Evolutionary conservation across 2,797 vertebrate genomes (phyloP).

Genomic region (Miichthys miiuy): DNA sequence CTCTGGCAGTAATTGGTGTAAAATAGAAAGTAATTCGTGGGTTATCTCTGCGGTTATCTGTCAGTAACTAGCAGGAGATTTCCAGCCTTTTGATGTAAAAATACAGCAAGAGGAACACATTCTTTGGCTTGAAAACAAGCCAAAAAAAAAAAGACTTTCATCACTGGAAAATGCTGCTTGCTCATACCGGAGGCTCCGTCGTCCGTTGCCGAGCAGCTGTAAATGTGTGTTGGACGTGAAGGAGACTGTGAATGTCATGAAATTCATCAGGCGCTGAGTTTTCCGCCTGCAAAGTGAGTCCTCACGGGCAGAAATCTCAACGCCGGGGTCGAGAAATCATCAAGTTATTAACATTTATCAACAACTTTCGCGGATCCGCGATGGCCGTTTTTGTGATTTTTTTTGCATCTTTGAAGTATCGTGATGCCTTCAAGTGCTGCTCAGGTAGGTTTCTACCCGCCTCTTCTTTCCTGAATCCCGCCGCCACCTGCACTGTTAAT

Average conservation of each 20-base stretch:
- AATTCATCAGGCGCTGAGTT: slow-evolving; percentile 50
- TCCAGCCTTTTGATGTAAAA: slow-evolving; percentile 8
- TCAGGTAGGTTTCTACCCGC: slow-evolving; percentile 47
- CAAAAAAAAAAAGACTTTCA: slow-evolving; percentile 12
- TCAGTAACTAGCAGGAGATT: background rate
- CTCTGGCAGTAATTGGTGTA: background rate
- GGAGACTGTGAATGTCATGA: slow-evolving; percentile 70
- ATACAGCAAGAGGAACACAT: background rate
- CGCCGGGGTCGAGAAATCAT: slow-evolving; percentile 21
- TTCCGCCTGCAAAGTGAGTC: slow-evolving; percentile 38
- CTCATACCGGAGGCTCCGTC: slow-evolving; percentile 33
- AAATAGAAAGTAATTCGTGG: background rate
- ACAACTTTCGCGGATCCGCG: slow-evolving; percentile 7
- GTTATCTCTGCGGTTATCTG: background rate
- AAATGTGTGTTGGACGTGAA: slow-evolving; percentile 50
- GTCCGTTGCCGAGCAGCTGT: slow-evolving; percentile 51
- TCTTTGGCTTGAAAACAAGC: slow-evolving; percentile 13
- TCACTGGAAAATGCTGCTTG: slow-evolving; percentile 21
- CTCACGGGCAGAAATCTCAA: slow-evolving; percentile 36
- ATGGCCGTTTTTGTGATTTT: slow-evolving; percentile 20
- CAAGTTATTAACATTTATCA: slow-evolving; percentile 59
- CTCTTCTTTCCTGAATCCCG: slow-evolving; percentile 24
- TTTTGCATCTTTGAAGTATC: slow-evolving; percentile 45
- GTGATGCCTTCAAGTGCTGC: slow-evolving; percentile 56
- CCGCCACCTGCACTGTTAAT: slow-evolving; percentile 64